These are phyloP conservation scores for Cyprinodon tularosa DNA, from an alignment of 2,113 vertebrate species.

Conservation along the genomic window DNA sequence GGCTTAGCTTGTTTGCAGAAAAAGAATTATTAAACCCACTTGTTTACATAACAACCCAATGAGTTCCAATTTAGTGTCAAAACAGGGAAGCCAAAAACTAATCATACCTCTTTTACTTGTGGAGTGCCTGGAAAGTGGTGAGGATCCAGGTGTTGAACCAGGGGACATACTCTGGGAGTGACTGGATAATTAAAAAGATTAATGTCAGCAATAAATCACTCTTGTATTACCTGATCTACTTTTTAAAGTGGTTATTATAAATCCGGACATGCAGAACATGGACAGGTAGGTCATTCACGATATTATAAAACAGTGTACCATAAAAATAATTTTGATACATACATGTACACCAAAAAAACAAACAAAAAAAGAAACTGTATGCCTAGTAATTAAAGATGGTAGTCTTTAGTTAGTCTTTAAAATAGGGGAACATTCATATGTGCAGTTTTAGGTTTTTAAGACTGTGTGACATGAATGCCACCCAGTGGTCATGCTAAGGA, in stretches of 20 bases:
- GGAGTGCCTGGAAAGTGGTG: slow-evolving; percentile 83
- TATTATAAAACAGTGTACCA: not conserved
- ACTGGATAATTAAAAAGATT: slow-evolving; percentile 59
- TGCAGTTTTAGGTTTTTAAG: not conserved
- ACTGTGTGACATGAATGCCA: slow-evolving; percentile 45
- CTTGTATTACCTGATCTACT: slow-evolving; percentile 68
- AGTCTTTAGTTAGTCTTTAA: not conserved
- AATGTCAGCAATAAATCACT: slow-evolving; percentile 76
- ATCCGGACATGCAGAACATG: not conserved
- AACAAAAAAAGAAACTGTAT: not conserved
- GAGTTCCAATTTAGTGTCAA: not conserved
- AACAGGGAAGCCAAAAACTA: not conserved
- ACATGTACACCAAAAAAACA: not conserved
- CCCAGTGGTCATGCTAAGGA: slow-evolving; percentile 52
- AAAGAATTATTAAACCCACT: not conserved
- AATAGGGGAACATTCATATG: not conserved
- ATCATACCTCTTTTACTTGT: slow-evolving; percentile 79
- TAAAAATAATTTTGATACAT: not conserved
- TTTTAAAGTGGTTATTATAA: slow-evolving; percentile 82
- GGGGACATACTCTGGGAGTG: slow-evolving; percentile 78
- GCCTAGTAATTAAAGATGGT: not conserved
- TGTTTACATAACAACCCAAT: not conserved
- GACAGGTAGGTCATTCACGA: not conserved
- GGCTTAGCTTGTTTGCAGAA: not conserved
- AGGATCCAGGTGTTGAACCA: slow-evolving; percentile 78